Evolutionary conservation across 1,140 invertebrate species (phyloP).

Genomic region (silkworm (Bombyx mori)): DNA sequence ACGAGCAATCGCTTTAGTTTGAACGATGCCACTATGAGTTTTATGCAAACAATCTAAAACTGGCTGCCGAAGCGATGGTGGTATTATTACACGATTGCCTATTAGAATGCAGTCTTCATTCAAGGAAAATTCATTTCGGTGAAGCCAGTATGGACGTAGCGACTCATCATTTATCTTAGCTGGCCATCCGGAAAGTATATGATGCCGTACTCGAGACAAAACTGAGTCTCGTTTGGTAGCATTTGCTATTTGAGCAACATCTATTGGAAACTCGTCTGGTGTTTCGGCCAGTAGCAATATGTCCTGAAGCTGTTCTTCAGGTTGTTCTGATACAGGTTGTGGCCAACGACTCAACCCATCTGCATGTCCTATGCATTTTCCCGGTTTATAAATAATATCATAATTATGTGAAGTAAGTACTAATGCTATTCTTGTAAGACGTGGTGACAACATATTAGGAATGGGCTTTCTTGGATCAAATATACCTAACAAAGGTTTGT

Average conservation of each 20-base stretch:
- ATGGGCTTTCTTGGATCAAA: no score
- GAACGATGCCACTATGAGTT: slow-evolving; percentile 55
- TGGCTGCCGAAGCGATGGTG: slow-evolving; percentile 2
- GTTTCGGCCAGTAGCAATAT: no score
- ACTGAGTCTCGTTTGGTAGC: slow-evolving; percentile 19
- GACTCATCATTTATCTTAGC: slow-evolving; percentile 9
- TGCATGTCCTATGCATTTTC: no score
- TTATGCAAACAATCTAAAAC: slow-evolving; percentile 28
- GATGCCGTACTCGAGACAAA: slow-evolving; percentile 12
- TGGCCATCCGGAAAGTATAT: slow-evolving; percentile 18
- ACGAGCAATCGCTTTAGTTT: slow-evolving; percentile 65
- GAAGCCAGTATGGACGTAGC: slow-evolving; percentile 16
- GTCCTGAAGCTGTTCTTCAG: no score
- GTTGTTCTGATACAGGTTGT: no score
- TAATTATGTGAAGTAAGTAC: no score
- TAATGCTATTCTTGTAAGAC: no score
- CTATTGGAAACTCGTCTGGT: no score
- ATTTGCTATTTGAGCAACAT: slow-evolving; percentile 19
- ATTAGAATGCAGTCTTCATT: slow-evolving; percentile 20
- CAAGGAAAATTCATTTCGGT: slow-evolving; percentile 16
- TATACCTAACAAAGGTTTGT: no score
- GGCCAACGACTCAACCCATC: no score
- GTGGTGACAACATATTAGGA: no score
- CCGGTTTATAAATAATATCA: no score
- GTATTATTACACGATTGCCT: slow-evolving; percentile 21